Evolutionary conservation across 1,140 invertebrate genomes (phyloP), one percentile per base, ranked within the genome.

Genomic region (Cardiocondyla obscurior): DNA sequence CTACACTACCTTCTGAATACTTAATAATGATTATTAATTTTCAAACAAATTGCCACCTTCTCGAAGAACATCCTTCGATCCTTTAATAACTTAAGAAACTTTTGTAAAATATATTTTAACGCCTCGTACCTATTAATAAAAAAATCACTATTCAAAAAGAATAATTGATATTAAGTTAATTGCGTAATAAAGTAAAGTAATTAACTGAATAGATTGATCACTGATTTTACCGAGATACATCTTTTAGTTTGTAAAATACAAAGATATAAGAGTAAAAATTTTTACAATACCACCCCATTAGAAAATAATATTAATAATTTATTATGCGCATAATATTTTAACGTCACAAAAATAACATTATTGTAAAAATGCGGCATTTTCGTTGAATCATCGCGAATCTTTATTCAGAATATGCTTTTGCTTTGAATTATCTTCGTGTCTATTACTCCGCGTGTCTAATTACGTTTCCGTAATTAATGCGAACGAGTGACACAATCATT

Each of bases 401-500:
- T 57, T 1, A 3, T 0, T n/a, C 44, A 19, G 14, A 14, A 62
- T 74, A 33, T 8, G 7, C 0, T 46, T 14, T 33, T 33, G n/a
- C 14, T 57, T 28, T 1, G 25, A 14, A 25, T 76, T 33, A 64
- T 42, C 33, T 36, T 60, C 3, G 7, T 62, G 19, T 62, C 58
- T 22, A 12, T 62, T 62, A 22, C n/a, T n/a, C n/a, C n/a, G n/a
- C n/a, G n/a, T n/a, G n/a, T 33, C 28, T 36, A 22, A 19, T n/a
- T n/a, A n/a, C 16, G 14, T 51, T 62, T 36, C 14, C 14, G 5
- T 76, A 76, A 76, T 76, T 76, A 62, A 49, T 76, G 14, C 3
- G 16, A 30, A 6, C 39, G 8, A 36, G 36, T 64, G n/a, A 36
- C n/a, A 28, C 7, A 60, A 25, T 25, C 12, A 28, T 49, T 33